Conservation (phyloP, 23 tunicate genomes). For the Halocynthia aurantium region DNA sequence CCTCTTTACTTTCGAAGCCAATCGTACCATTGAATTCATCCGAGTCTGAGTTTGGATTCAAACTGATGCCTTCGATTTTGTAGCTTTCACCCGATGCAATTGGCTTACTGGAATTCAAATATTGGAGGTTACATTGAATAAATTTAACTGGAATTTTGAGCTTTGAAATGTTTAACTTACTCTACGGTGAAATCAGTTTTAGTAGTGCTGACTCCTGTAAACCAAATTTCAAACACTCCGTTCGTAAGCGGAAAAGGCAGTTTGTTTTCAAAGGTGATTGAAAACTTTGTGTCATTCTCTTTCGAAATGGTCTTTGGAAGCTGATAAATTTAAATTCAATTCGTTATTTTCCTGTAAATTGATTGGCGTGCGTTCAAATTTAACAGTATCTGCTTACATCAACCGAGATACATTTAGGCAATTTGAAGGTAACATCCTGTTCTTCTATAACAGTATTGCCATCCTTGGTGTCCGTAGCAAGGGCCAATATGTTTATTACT, state of each 20-base stretch:
- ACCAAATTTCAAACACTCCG: conserved; percentile 5
- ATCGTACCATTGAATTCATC: not conserved
- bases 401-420: conserved; percentile 13
- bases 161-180: conserved; percentile 11
- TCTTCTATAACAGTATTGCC: conserved; percentile 9
- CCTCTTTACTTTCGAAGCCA: conserved; percentile 1
- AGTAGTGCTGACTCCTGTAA: not conserved
- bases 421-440: not conserved
- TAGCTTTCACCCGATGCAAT: conserved; percentile 16
- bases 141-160: not conserved
- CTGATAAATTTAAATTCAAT: not conserved
- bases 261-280: conserved; percentile 22
- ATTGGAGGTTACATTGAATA: too few species aligned
- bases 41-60: not conserved
- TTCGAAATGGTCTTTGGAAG: conserved; percentile 2
- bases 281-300: conserved; percentile 1
- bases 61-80: not conserved
- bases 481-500: conserved; percentile 8
- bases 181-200: not conserved
- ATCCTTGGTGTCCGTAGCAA: conserved; percentile 18
- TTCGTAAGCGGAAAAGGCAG: conserved; percentile 14
- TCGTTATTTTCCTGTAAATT: too few species aligned
- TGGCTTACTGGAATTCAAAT: conserved; percentile 6
- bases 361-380: too few species aligned
- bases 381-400: not conserved